A percentile compares a stretch with the other conserved stretches of the same genome.
Conservation (phyloP, 30 jellyfish, hydroid and myxozoan genomes). For the Turritopsis rubra region DNA sequence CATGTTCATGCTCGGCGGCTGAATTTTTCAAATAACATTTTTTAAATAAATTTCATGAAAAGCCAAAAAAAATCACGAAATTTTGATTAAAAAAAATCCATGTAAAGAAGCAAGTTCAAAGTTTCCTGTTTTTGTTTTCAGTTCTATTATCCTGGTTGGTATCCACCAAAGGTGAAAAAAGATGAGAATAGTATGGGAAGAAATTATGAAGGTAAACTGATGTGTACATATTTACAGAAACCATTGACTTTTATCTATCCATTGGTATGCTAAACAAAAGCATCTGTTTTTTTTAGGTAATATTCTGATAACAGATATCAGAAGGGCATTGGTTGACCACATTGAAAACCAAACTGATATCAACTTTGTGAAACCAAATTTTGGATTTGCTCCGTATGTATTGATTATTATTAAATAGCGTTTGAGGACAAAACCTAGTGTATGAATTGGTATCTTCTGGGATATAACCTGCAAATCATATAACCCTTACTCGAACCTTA, state of each 20-base stretch:
- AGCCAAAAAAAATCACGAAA: no score
- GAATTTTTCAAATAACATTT: no score
- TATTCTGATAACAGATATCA: constrained; percentile 25
- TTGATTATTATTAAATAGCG: no score
- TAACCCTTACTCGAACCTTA: no score
- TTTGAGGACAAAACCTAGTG: no score
- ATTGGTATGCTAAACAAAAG: neutral
- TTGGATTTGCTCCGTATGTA: constrained; percentile 56
- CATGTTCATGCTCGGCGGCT: no score
- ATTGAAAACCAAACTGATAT: constrained; percentile 55
- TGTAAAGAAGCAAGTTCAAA: neutral
- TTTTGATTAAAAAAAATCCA: neutral
- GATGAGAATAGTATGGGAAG: neutral
- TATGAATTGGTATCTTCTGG: no score
- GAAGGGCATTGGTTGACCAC: constrained; percentile 53
- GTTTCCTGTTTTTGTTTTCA: neutral
- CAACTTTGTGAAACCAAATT: constrained; percentile 31
- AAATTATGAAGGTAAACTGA: neutral
- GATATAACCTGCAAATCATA: no score
- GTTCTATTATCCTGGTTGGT: constrained; percentile 23
- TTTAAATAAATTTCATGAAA: no score
- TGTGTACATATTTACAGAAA: no score
- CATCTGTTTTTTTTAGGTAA: constrained; percentile 5
- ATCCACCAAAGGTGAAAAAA: neutral
- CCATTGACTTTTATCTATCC: neutral